Percentiles rank a stretch among this genome's conserved stretches.
phyloP scores from a whole-genome alignment of 1,140 invertebrate genomes.

The Solen grandis region DNA sequence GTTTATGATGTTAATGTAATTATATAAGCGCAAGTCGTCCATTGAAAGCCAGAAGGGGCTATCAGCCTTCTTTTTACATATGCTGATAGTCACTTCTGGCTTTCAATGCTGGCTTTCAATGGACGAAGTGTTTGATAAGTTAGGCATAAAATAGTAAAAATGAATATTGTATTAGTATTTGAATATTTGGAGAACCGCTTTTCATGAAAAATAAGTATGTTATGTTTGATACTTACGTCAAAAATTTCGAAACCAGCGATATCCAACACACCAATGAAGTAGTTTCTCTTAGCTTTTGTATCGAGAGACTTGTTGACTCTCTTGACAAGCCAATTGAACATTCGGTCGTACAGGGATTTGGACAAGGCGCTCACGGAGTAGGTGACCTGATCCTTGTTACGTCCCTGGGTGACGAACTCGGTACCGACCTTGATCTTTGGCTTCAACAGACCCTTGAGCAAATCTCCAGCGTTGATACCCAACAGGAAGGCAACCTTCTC shows the following conservation, averaged over 20 bases:
- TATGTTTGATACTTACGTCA: constrained; percentile 90
- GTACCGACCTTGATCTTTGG: constrained; percentile 86
- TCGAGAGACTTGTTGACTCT: constrained; percentile 99
- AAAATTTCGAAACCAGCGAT: constrained; percentile 99
- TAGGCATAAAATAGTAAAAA: background rate
- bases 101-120: background rate
- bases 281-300: constrained; percentile 97
- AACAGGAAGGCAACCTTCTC: constrained; percentile 94
- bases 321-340: constrained; percentile 98
- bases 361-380: constrained; percentile 97
- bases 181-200: background rate
- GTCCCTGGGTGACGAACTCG: constrained; percentile 98
- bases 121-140: background rate
- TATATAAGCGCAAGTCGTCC: background rate
- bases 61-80: no score
- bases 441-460: constrained; percentile 83
- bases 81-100: no score
- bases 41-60: no score
- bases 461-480: constrained; percentile 83
- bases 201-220: background rate
- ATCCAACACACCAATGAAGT: constrained; percentile 99
- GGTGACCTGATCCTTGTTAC: constrained; percentile 95
- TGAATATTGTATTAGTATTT: no score
- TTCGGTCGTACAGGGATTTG: constrained; percentile 96
- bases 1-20: no score